Evolutionary conservation across 1,140 invertebrate species (phyloP).

Genomic region (Eriocheir sinensis): DNA sequence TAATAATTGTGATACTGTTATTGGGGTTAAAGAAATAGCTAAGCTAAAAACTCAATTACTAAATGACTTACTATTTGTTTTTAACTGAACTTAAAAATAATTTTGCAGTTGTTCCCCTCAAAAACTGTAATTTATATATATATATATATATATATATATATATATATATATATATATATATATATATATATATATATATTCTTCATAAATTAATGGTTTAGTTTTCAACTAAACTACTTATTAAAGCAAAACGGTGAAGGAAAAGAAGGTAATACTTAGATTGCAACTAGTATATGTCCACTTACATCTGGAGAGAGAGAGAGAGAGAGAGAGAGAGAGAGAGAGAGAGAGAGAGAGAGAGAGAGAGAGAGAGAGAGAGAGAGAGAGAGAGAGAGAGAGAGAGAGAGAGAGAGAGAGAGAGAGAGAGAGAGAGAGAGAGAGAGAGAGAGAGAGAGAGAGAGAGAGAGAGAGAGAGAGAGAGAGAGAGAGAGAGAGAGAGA

Average conservation of each 20-base stretch:
- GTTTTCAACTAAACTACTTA: neutral
- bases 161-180: constrained; percentile 55
- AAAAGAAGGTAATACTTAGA: neutral
- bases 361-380: neutral
- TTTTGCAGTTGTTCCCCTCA: neutral
- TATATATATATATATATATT: constrained; percentile 60
- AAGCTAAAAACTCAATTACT: neutral
- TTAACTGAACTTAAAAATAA: neutral
- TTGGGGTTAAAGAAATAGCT: neutral
- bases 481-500: constrained; percentile 44
- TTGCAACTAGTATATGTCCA: neutral
- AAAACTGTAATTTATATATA: constrained; percentile 36
- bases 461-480: constrained; percentile 29
- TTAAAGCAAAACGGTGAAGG: neutral
- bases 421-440: neutral
- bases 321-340: neutral
- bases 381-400: too few relatives aligned
- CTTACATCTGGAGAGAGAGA: neutral
- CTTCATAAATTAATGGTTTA: neutral
- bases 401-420: neutral
- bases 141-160: constrained; percentile 46
- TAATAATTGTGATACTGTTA: neutral
- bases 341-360: neutral
- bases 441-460: too few relatives aligned
- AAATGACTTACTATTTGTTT: neutral